Percentiles rank a stretch among this genome's conserved stretches.
phyloP scores from a whole-genome alignment of 1,140 invertebrate genomes.

The Fopius arisanus region DNA sequence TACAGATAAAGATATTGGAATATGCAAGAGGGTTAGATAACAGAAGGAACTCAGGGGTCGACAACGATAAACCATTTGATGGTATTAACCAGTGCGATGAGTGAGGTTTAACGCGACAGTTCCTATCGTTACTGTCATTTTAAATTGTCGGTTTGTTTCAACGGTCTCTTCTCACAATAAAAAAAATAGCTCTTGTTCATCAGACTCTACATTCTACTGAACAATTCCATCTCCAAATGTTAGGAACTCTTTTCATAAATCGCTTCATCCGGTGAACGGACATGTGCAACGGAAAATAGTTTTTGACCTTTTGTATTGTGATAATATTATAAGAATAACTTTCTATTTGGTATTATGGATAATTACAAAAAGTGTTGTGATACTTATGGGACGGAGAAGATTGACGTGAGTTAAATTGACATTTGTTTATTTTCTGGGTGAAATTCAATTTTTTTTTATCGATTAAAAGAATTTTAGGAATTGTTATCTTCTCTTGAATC shows the following conservation, averaged over 20 bases:
- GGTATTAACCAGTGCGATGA: background rate
- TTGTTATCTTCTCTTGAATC: too few species aligned
- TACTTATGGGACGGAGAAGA: background rate
- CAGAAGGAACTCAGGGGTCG: background rate
- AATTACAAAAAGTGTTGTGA: background rate
- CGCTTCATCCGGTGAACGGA: too few species aligned
- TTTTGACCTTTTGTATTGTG: too few species aligned
- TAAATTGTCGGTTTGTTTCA: background rate
- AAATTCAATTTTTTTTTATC: background rate
- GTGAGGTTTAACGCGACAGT: background rate
- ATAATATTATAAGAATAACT: background rate
- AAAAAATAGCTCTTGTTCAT: too few species aligned
- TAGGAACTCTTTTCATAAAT: too few species aligned
- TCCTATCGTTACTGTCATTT: background rate
- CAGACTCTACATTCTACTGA: too few species aligned
- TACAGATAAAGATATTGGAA: background rate
- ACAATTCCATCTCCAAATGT: too few species aligned
- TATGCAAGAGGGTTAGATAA: background rate
- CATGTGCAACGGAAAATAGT: too few species aligned
- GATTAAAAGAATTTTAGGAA: too few species aligned
- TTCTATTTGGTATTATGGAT: background rate
- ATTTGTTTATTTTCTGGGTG: background rate
- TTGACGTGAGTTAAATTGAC: background rate
- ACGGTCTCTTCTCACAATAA: background rate
- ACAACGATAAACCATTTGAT: background rate